phyloP scores from a whole-genome alignment of 1,140 invertebrate species.

The Stegodyphus dumicola region DNA sequence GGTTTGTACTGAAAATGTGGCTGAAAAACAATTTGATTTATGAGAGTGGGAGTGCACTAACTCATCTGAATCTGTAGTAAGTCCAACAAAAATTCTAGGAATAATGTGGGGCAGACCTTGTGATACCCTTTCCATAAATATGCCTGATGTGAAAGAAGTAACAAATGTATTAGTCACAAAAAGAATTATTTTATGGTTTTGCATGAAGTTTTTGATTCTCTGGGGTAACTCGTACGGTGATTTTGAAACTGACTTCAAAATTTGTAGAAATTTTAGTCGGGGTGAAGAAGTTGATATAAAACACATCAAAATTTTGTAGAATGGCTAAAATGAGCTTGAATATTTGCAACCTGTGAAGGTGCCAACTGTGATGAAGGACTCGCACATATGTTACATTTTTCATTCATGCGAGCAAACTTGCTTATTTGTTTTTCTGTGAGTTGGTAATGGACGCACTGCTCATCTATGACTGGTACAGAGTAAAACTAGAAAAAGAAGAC shows the following conservation, averaged over 20 bases:
- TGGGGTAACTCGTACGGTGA: too few relatives aligned
- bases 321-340: background rate
- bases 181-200: background rate
- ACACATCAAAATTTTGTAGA: conserved; percentile 14
- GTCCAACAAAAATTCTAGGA: background rate
- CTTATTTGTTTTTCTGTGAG: conserved; percentile 11
- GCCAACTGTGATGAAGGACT: too few relatives aligned
- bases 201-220: conserved; percentile 43
- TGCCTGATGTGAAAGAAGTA: background rate
- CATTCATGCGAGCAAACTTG: conserved; percentile 17
- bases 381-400: too few relatives aligned
- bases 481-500: too few relatives aligned
- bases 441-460: too few relatives aligned
- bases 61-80: background rate
- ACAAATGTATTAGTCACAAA: background rate
- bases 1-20: background rate
- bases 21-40: conserved; percentile 16
- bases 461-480: too few relatives aligned
- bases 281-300: conserved; percentile 21
- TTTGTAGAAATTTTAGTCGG: background rate
- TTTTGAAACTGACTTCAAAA: conserved; percentile 10
- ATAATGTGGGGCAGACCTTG: background rate
- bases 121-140: background rate
- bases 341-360: background rate
- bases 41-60: conserved; percentile 1